Evolutionary conservation across 64 coral and sea anemone species (phyloP).

Genomic region (Porites australiensis): DNA sequence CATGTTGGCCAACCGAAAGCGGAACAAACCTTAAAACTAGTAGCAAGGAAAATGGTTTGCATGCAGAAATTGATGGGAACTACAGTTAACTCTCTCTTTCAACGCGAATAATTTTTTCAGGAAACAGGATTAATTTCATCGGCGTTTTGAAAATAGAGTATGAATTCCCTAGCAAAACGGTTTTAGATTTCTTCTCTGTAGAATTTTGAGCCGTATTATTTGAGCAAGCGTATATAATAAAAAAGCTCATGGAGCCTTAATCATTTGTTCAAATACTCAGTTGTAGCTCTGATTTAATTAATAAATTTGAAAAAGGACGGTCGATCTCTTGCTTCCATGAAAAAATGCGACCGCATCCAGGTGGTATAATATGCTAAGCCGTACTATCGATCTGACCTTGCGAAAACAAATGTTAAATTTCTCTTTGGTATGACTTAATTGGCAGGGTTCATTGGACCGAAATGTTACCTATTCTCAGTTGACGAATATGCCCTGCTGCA

Average conservation of each 20-base stretch:
- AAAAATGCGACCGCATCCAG: background rate
- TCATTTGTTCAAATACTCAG: too few species aligned
- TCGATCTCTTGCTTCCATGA: background rate
- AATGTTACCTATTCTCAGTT: constrained; percentile 8
- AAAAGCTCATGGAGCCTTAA: too few species aligned
- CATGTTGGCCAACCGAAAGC: background rate
- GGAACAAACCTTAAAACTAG: background rate
- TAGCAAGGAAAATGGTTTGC: background rate
- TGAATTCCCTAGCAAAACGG: background rate
- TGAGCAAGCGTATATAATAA: too few species aligned
- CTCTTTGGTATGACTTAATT: background rate
- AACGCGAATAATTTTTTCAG: background rate
- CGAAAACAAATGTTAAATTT: background rate
- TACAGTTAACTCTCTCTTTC: background rate
- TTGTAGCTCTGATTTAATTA: background rate
- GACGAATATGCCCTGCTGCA: constrained; percentile 20
- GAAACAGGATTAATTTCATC: constrained; percentile 14
- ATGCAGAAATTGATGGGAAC: background rate
- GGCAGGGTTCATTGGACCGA: background rate
- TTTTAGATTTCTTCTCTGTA: constrained; percentile 42
- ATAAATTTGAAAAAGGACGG: background rate
- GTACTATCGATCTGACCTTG: background rate
- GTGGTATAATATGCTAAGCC: background rate
- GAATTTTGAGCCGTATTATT: constrained; percentile 8
- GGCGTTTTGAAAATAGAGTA: constrained; percentile 9